Conservation (phyloP, 2,113 vertebrate genomes). For the Dipodomys spectabilis region DNA sequence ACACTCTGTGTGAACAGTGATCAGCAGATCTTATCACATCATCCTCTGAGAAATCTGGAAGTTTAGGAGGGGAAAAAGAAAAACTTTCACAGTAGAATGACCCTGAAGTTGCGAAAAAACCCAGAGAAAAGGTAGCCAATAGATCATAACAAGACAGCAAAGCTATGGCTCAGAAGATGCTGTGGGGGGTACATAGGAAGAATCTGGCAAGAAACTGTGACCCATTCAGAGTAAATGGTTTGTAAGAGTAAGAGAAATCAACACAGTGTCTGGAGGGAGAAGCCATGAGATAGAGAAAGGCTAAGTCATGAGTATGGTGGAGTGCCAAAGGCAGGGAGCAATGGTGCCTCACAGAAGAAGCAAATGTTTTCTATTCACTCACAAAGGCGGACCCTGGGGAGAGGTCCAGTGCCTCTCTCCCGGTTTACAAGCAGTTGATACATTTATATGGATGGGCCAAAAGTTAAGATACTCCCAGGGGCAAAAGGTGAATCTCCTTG, state of each 20-base stretch:
- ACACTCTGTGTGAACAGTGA: background rate
- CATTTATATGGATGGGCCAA: background rate
- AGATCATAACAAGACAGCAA: background rate
- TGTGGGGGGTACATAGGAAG: background rate
- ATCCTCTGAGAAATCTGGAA: background rate
- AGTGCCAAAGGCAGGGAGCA: background rate
- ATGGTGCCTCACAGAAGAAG: background rate
- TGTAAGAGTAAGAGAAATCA: background rate
- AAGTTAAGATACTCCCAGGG: background rate
- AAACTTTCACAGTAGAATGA: background rate
- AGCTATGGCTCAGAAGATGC: background rate
- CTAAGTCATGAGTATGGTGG: background rate
- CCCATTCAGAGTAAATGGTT: background rate
- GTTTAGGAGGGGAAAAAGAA: background rate
- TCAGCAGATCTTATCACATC: slow-evolving; percentile 9
- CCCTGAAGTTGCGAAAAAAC: background rate
- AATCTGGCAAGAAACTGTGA: background rate
- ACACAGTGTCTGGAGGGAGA: background rate
- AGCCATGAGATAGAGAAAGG: background rate
- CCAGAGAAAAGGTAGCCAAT: background rate
- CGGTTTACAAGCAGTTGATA: background rate
- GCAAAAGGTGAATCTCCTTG: slow-evolving; percentile 2
- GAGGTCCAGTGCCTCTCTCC: background rate
- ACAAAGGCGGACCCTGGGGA: background rate
- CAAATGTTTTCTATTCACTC: slow-evolving; percentile 8